Evolutionary conservation across 1,140 invertebrate genomes (phyloP).

Genomic region (Notospermus geniculatus): DNA sequence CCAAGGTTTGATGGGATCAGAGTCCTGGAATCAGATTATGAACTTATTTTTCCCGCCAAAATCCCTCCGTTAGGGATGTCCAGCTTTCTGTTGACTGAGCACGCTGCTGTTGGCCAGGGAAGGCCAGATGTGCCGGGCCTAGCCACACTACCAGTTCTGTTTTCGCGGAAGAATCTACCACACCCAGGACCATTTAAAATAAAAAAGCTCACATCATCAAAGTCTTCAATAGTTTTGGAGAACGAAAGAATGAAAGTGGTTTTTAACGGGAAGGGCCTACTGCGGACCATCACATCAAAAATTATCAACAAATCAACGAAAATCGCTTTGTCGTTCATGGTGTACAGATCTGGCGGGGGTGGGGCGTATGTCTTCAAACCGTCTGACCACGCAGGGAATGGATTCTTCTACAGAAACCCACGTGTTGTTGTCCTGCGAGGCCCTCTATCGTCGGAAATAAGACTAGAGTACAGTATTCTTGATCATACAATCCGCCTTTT

Average conservation of each 20-base stretch:
- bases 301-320: slow-evolving; percentile 27
- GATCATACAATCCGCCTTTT: slow-evolving; percentile 70
- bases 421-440: slow-evolving; percentile 65
- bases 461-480: slow-evolving; percentile 50
- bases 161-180: neutral
- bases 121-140: neutral
- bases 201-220: slow-evolving; percentile 58
- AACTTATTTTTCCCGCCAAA: slow-evolving; percentile 75
- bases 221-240: slow-evolving; percentile 64
- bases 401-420: slow-evolving; percentile 51
- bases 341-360: slow-evolving; percentile 16
- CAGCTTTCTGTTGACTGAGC: neutral
- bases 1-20: slow-evolving; percentile 60
- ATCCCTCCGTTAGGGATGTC: neutral
- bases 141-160: neutral
- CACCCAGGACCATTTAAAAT: neutral
- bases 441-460: slow-evolving; percentile 30
- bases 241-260: neutral
- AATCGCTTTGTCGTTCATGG: slow-evolving; percentile 67
- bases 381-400: slow-evolving; percentile 57
- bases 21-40: slow-evolving; percentile 55
- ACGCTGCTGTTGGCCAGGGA: neutral
- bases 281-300: slow-evolving; percentile 56
- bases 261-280: slow-evolving; percentile 28
- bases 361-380: slow-evolving; percentile 25